Base-by-base conservation (phyloP, 2,888 invertebrate species). In the Podabrus alpinus region DNA sequence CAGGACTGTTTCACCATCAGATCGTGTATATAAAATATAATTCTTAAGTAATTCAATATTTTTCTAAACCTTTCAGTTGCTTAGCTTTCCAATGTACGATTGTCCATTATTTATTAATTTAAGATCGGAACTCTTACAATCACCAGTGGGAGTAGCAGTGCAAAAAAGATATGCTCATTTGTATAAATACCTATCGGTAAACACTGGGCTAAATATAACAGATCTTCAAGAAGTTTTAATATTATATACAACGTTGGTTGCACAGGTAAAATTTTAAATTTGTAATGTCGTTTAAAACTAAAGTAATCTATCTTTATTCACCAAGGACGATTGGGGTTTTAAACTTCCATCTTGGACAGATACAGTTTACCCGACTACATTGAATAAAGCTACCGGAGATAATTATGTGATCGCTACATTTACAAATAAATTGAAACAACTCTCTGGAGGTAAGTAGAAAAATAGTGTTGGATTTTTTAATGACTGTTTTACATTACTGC, bases 321-420 rank as follows among this genome's bases (percentile, higher is more conserved):
- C 85, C 10, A 84, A 84, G 9, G 84, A 86, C 76, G 81, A 81
- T 68, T 76, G 86, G 80, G 85, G 85, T 74, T 77, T 87, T 19
- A 77, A 83, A 5, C 79, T 89, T 9, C 88, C 89, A 1, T 78
- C 82, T 21, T 89, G 89, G 89, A 83, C 87, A 0, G 75, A 80
- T 7, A 77, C 81, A 5, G 83, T 88, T n/a, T 86, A 81, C 74
- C 85, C 85, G 9, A 69, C 82, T 69, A 83, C 87, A 16, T 81
- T 85, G 1, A 82, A 85, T 2, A 83, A 83, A 13, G 83, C 85
- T 9, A 82, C 86, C 0, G 79, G 83, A 24, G 81, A 86, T n/a
- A 84, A 87, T 71, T 88, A 87, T 71, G 82, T 86, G 59, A 78
- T 87, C 9, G 85, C 86, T 66, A 86, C 84, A 80, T 84, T 82